Conservation (phyloP, 2,888 invertebrate species). For the Melinaea marsaeus region DNA sequence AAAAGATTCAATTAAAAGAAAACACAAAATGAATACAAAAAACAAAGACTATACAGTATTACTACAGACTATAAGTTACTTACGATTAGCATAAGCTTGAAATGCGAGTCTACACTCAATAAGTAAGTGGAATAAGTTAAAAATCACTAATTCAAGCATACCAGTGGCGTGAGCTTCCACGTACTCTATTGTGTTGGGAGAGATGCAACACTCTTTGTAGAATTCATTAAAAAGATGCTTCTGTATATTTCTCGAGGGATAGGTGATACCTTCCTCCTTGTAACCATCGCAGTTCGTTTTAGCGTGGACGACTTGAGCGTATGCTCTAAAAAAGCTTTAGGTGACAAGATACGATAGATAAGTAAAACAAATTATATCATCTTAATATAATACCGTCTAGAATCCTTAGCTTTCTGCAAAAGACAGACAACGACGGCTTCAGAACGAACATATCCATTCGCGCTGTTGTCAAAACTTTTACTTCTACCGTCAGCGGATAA, state of each 20-base stretch:
- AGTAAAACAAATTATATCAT: too few relatives aligned
- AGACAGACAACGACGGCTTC: constrained; percentile 85
- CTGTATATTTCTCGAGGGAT: constrained; percentile 81
- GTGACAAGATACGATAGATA: too few relatives aligned
- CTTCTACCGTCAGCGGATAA: constrained; percentile 91
- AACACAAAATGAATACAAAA: too few relatives aligned
- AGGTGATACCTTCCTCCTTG: constrained; percentile 83
- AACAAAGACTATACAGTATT: too few relatives aligned
- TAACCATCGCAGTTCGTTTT: constrained; percentile 90
- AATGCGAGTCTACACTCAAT: too few relatives aligned
- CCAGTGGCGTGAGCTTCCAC: constrained; percentile 94
- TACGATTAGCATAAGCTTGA: too few relatives aligned
- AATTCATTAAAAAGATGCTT: constrained; percentile 79
- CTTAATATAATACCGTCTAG: constrained; percentile 65
- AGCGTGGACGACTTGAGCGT: constrained; percentile 85
- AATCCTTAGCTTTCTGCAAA: constrained; percentile 83
- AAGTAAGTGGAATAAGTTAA: too few relatives aligned
- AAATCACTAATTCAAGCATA: constrained; percentile 31
- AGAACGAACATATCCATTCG: constrained; percentile 89
- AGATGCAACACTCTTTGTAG: constrained; percentile 83
- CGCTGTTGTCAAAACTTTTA: constrained; percentile 92
- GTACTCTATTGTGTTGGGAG: constrained; percentile 84
- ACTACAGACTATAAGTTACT: too few relatives aligned
- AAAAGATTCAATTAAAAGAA: too few relatives aligned
- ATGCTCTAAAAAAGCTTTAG: constrained; percentile 60